Conservation (phyloP, 2,113 vertebrate species). For the Clarias gariepinus region DNA sequence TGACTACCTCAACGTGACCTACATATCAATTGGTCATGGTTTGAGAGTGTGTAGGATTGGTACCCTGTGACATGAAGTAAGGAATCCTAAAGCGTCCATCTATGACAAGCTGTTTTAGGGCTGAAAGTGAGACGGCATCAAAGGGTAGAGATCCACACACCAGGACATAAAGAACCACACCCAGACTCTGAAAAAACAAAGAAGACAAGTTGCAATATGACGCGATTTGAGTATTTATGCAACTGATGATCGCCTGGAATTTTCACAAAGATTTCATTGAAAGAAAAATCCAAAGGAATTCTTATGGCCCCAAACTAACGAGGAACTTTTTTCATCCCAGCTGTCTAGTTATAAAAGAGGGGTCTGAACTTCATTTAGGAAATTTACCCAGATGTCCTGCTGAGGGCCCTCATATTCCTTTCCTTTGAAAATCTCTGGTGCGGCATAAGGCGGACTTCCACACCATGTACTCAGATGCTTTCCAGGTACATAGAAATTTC, state of each 20-base stretch:
- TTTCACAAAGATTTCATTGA: neutral
- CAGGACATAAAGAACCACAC: conserved; percentile 84
- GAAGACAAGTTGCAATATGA: neutral
- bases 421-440: conserved; percentile 86
- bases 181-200: conserved; percentile 77
- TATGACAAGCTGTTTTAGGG: conserved; percentile 81
- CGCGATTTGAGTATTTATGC: neutral
- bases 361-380: neutral
- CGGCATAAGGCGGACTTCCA: conserved; percentile 85
- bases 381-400: conserved; percentile 85
- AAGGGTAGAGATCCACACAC: conserved; percentile 85
- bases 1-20: neutral
- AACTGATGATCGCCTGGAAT: neutral
- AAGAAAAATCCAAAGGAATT: neutral
- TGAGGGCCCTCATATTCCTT: conserved; percentile 86
- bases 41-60: neutral
- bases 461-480: conserved; percentile 84
- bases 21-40: neutral
- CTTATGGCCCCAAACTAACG: neutral
- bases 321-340: neutral
- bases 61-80: conserved; percentile 80
- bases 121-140: conserved; percentile 81
- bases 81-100: conserved; percentile 86
- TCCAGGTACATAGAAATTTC: conserved; percentile 84
- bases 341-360: neutral